Evolutionary conservation across 2,113 vertebrate species (phyloP), one percentile per base, ranked within the genome.

Genomic region (Progne subis): DNA sequence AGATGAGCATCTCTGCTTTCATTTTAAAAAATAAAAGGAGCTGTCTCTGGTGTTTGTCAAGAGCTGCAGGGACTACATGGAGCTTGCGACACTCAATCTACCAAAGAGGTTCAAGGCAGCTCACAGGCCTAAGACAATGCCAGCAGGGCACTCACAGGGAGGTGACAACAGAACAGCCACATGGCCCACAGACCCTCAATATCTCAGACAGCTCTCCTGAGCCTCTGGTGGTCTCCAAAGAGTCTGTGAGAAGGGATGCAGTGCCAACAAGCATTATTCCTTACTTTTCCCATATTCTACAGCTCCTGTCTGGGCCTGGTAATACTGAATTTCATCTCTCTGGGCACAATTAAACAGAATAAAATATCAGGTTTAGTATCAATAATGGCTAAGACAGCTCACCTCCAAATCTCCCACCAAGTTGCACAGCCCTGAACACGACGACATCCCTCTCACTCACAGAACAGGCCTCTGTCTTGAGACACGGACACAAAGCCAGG

Each of bases 21-120:
- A 74, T 93, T 94, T 86, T 10, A 57, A 79, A 89, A 94, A 80
- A 88, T 57, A 81, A 85, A 80, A 87, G 32, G 31, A 90, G 50
- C n/a, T 72, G 44, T 74, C 65, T 87, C 56, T 90, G 64, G 10
- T 34, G 44, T 55, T 32, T 17, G n/a, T 43, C 61, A 75, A 88
- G 79, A 79, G 67, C 75, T 82, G 16, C 67, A 64, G 41, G 32
- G 83, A 64, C 56, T 37, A 32, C 49, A 28, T 8, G 8, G 74
- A 64, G 24, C 28, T 64, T 57, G 34, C 4, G 14, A 81, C 47
- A 70, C 37, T 46, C 34, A n/a, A 47, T 50, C 69, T 34, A 34
- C 26, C 39, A 47, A 31, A 59, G 59, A 79, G 24, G 44, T 1
- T 60, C 8, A 34, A 78, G 65, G 69, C 47, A 68, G 32, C 31